Percentiles rank a stretch among this genome's conserved stretches.
Evolutionary conservation across 2,797 vertebrate genomes (phyloP).

Genomic region (Spea hammondii): DNA sequence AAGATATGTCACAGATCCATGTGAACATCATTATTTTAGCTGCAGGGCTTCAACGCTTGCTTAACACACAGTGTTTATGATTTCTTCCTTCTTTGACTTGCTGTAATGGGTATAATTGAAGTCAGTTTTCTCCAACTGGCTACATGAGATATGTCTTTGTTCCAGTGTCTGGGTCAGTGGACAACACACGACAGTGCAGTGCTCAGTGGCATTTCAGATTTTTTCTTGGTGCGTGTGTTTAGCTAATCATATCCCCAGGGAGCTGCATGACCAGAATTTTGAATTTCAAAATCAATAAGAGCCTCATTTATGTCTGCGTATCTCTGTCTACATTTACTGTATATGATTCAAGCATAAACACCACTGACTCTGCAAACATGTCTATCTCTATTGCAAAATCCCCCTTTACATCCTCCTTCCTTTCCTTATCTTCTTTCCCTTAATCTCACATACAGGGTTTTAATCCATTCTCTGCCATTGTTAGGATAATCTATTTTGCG

Average conservation of each 20-base stretch:
- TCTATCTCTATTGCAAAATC: background rate
- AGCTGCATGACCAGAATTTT: constrained; percentile 20
- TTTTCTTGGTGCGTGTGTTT: constrained; percentile 23
- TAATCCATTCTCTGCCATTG: no score
- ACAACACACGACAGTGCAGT: constrained; percentile 27
- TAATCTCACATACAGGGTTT: no score
- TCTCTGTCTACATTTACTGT: constrained; percentile 23
- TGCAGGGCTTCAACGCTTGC: constrained; percentile 31
- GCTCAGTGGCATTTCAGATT: constrained; percentile 42
- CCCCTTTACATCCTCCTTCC: background rate
- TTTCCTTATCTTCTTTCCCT: background rate
- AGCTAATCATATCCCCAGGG: constrained; percentile 40
- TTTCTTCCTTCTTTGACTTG: constrained; percentile 23
- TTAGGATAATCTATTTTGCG: no score
- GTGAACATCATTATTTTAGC: constrained; percentile 41
- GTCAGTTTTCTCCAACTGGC: constrained; percentile 32
- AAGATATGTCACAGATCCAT: constrained; percentile 24
- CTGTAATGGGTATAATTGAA: constrained; percentile 48
- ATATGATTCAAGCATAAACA: constrained; percentile 15
- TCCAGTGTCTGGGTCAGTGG: constrained; percentile 40
- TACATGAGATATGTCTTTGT: constrained; percentile 30
- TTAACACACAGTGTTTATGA: constrained; percentile 41
- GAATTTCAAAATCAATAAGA: constrained; percentile 38
- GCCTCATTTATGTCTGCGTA: constrained; percentile 2
- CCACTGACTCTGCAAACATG: background rate